Percentiles rank a stretch among this genome's conserved stretches.
Conservation (phyloP, 2,113 vertebrate species). For the Sigmodon hispidus region DNA sequence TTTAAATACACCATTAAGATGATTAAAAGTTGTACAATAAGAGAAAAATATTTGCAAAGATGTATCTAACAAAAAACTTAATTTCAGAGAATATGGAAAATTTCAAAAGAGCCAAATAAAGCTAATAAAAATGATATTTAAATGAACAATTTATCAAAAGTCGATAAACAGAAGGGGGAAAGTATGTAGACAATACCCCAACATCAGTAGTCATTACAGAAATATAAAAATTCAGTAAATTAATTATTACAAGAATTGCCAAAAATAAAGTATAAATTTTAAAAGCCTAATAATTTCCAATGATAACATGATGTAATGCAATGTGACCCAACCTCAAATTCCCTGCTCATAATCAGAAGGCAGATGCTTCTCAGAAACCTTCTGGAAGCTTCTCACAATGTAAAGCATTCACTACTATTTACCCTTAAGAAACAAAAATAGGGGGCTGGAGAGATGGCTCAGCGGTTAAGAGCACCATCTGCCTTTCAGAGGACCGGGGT, state of each 20-base stretch:
- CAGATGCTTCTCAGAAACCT: not conserved
- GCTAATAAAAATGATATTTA: not conserved
- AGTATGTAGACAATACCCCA: not conserved
- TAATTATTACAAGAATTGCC: not conserved
- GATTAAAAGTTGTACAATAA: not conserved
- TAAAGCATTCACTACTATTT: slow-evolving; percentile 14
- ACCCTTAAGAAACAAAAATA: not conserved
- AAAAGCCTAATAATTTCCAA: not conserved
- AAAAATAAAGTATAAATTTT: not conserved
- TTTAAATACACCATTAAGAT: not conserved
- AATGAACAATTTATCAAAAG: not conserved
- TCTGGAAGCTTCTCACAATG: not conserved
- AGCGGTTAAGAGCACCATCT: no score
- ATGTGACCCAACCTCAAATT: not conserved
- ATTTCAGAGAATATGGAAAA: not conserved
- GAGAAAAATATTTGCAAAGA: slow-evolving; percentile 48
- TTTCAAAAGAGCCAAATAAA: not conserved
- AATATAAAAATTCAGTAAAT: not conserved
- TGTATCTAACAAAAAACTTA: not conserved
- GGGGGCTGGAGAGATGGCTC: no score
- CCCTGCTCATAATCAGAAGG: not conserved
- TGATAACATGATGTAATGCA: not conserved
- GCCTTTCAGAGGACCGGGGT: no score
- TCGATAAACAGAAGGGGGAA: not conserved
- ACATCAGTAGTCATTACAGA: not conserved